A percentile compares a stretch with the other conserved stretches of the same genome.
Conservation (phyloP, 2,888 invertebrate species). For the Latrodectus hesperus region DNA sequence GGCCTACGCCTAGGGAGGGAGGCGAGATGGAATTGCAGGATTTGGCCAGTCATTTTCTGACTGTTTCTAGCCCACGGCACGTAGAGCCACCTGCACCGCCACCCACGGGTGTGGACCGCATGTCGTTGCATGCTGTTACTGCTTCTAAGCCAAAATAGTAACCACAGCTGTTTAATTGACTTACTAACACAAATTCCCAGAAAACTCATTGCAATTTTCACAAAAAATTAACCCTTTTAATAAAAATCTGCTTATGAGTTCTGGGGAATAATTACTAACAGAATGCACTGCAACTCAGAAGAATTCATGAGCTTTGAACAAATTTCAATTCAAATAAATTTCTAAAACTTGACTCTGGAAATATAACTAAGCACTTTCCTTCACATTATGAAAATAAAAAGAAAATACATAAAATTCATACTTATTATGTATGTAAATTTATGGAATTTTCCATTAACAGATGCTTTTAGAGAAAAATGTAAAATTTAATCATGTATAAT, state of each 20-base stretch:
- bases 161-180: neutral
- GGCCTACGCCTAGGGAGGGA: constrained; percentile 64
- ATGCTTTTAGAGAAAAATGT: neutral
- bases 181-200: neutral
- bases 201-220: neutral
- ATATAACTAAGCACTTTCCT: no score
- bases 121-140: constrained; percentile 10
- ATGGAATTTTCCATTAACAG: neutral
- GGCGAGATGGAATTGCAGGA: constrained; percentile 68
- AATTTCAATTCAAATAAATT: no score
- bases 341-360: no score
- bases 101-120: constrained; percentile 69
- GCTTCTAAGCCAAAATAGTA: constrained; percentile 50
- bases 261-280: constrained; percentile 17
- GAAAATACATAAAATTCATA: no score
- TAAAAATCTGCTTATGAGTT: neutral
- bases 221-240: neutral
- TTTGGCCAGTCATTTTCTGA: constrained; percentile 61
- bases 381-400: no score
- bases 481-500: neutral
- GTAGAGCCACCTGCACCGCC: constrained; percentile 70
- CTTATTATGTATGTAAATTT: no score
- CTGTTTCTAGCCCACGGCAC: constrained; percentile 70
- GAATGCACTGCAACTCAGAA: constrained; percentile 15
- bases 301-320: neutral